These are phyloP conservation scores for Neolamprologus longior DNA, from an alignment of 2,113 vertebrate genomes.

Conservation along the genomic window DNA sequence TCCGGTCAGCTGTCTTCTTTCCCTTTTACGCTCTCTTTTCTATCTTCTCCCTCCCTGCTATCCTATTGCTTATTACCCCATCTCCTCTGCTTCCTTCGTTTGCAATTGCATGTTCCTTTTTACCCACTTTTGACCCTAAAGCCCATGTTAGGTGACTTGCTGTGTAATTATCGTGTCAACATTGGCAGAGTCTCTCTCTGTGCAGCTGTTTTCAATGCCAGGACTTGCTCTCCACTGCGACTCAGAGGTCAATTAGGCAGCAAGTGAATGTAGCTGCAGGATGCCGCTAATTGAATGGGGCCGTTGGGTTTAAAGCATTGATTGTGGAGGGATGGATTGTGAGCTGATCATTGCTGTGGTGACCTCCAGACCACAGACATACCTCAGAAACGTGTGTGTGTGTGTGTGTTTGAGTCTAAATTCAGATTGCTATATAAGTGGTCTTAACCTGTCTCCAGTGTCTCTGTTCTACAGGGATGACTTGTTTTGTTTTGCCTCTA, in stretches of 20 bases:
- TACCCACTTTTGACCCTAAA: neutral
- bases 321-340: neutral
- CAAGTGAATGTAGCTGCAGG: conserved; percentile 40
- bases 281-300: conserved; percentile 45
- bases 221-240: conserved; percentile 28
- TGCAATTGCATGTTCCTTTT: neutral
- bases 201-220: conserved; percentile 41
- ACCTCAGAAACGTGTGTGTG: neutral
- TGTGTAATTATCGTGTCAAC: conserved; percentile 35
- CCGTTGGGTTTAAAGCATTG: conserved; percentile 17
- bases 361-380: neutral
- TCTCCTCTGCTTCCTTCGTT: neutral
- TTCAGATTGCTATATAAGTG: neutral
- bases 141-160: conserved; percentile 9
- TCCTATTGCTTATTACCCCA: neutral
- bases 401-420: neutral
- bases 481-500: neutral
- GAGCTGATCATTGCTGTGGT: neutral
- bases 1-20: conserved; percentile 17
- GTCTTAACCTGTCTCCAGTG: neutral
- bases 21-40: neutral
- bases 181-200: neutral
- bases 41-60: neutral
- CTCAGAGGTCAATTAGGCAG: conserved; percentile 55
- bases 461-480: neutral